A percentile compares a stretch with the other conserved stretches of the same genome.
phyloP scores from a whole-genome alignment of 2,797 vertebrate species.

The Sandelia bainsii region DNA sequence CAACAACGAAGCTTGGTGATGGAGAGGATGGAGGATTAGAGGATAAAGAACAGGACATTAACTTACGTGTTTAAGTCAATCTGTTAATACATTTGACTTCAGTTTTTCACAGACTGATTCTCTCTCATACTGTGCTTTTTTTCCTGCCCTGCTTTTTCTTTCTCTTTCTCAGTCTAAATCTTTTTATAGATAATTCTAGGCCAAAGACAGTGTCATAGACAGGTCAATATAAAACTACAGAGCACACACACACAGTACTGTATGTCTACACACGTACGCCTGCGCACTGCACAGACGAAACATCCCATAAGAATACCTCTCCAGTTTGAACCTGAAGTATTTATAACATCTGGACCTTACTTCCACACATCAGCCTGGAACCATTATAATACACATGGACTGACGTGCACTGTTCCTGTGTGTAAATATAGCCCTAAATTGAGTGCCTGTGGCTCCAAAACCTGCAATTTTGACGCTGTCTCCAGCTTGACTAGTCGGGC shows the following conservation, averaged over 20 bases:
- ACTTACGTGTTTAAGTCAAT: not conserved
- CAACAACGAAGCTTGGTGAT: not conserved
- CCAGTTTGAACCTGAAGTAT: constrained; percentile 61
- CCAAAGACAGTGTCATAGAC: constrained; percentile 71
- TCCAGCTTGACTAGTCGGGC: constrained; percentile 70
- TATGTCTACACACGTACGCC: constrained; percentile 4
- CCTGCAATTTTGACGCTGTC: constrained; percentile 81
- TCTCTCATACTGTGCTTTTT: not conserved
- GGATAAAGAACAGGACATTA: not conserved
- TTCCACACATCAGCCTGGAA: constrained; percentile 54
- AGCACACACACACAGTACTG: constrained; percentile 10
- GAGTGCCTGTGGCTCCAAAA: constrained; percentile 73
- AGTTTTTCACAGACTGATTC: constrained; percentile 16
- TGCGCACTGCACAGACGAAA: constrained; percentile 63
- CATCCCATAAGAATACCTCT: constrained; percentile 50
- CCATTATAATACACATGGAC: constrained; percentile 66
- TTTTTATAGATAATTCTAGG: constrained; percentile 62
- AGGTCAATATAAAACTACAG: constrained; percentile 61
- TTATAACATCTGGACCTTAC: constrained; percentile 74
- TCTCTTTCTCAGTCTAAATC: constrained; percentile 25
- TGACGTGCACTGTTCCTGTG: constrained; percentile 61
- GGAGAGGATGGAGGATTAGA: not conserved
- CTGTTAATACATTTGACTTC: not conserved
- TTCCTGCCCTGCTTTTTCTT: constrained; percentile 6
- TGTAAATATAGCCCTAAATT: constrained; percentile 86